Conservation (phyloP, 2,888 invertebrate species). For the Adelphocoris suturalis region DNA sequence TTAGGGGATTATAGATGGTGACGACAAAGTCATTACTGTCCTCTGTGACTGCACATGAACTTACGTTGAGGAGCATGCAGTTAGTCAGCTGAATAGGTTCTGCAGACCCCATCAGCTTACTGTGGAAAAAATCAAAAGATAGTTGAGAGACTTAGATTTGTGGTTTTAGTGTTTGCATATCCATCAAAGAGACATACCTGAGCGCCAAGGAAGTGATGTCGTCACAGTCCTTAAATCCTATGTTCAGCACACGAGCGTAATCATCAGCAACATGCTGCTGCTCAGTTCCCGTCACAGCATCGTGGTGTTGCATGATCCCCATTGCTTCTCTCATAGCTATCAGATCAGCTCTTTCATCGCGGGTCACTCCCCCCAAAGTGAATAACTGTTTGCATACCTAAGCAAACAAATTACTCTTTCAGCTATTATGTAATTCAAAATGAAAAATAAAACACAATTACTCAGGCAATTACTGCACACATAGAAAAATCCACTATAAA, state of each 20-base stretch:
- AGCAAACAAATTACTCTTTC: slow-evolving; percentile 63
- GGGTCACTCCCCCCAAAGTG: slow-evolving; percentile 81
- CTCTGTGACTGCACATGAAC: slow-evolving; percentile 86
- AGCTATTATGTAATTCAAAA: too few relatives aligned
- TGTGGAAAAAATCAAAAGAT: background rate
- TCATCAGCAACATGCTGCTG: slow-evolving; percentile 93
- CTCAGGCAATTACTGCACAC: too few relatives aligned
- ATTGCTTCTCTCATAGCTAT: slow-evolving; percentile 85
- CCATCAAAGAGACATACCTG: slow-evolving; percentile 79
- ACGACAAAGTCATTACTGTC: slow-evolving; percentile 83
- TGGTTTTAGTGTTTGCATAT: background rate
- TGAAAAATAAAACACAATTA: background rate
- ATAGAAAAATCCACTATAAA: too few relatives aligned
- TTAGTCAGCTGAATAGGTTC: slow-evolving; percentile 21
- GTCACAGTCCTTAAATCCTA: slow-evolving; percentile 84
- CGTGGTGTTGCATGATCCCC: slow-evolving; percentile 95
- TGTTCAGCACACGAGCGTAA: slow-evolving; percentile 88
- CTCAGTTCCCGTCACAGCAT: slow-evolving; percentile 89
- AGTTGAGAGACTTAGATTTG: too few relatives aligned
- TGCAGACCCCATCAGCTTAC: slow-evolving; percentile 58
- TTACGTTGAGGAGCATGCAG: slow-evolving; percentile 86
- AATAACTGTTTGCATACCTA: slow-evolving; percentile 88
- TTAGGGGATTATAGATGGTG: slow-evolving; percentile 90
- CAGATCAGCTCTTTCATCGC: slow-evolving; percentile 81
- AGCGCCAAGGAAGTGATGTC: slow-evolving; percentile 81